phyloP scores from a whole-genome alignment of 2,888 invertebrate genomes.

The Adineta ricciae region DNA sequence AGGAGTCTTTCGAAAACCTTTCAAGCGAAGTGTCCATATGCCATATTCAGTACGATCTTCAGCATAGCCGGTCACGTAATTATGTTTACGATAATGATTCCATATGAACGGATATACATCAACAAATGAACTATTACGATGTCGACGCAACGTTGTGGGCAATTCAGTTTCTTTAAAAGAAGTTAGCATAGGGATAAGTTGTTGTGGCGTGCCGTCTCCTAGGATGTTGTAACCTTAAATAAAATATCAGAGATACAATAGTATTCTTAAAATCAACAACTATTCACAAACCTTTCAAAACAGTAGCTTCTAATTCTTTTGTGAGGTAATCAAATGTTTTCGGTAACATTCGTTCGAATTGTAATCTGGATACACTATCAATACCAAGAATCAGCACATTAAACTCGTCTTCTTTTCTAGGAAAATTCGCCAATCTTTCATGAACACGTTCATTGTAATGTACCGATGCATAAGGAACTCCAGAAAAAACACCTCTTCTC shows the following conservation, averaged over 20 bases:
- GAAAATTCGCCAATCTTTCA: not conserved
- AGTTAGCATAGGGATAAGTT: not conserved
- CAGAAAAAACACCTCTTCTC: not conserved
- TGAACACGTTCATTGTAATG: not conserved
- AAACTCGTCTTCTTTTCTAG: not conserved
- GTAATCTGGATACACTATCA: not conserved
- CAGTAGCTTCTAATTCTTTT: not conserved
- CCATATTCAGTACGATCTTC: constrained; percentile 12
- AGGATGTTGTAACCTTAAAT: not conserved
- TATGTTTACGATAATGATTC: constrained; percentile 41
- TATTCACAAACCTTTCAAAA: not conserved
- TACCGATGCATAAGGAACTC: not conserved
- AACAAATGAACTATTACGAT: constrained; percentile 35
- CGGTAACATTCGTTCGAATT: not conserved
- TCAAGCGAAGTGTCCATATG: constrained; percentile 40
- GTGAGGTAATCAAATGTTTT: not conserved
- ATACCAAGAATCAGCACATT: not conserved
- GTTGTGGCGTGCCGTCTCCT: constrained; percentile 13
- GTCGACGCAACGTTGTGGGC: not conserved
- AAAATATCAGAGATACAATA: no score
- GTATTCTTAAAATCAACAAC: no score
- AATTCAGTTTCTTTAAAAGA: not conserved
- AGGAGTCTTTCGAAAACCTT: constrained; percentile 44
- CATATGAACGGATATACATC: constrained; percentile 42
- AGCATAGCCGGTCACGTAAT: constrained; percentile 38